These are phyloP conservation scores for Antheraea yamamai DNA, from an alignment of 2,888 invertebrate genomes.

Conservation along the genomic window DNA sequence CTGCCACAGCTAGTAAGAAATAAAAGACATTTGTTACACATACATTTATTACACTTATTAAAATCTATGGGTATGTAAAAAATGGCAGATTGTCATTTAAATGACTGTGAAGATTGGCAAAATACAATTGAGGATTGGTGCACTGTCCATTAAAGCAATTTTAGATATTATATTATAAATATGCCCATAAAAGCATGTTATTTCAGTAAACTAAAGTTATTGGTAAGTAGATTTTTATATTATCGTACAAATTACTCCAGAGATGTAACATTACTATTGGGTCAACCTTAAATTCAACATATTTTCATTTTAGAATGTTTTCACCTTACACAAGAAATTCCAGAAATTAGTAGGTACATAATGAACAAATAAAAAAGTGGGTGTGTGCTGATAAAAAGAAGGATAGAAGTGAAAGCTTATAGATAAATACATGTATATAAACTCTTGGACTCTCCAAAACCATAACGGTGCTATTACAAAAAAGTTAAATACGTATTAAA, in stretches of 20 bases:
- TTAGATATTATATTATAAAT: neutral
- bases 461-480: too few relatives aligned
- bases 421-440: too few relatives aligned
- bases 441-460: too few relatives aligned
- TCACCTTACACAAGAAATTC: too few relatives aligned
- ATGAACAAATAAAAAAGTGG: too few relatives aligned
- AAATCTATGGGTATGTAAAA: constrained; percentile 79
- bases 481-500: too few relatives aligned
- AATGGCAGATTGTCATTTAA: constrained; percentile 78
- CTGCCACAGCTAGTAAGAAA: constrained; percentile 24
- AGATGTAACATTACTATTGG: neutral
- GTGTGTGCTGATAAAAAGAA: too few relatives aligned
- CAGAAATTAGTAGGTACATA: too few relatives aligned
- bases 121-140: constrained; percentile 53
- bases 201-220: too few relatives aligned
- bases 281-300: too few relatives aligned
- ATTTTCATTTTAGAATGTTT: too few relatives aligned
- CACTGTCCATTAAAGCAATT: constrained; percentile 16
- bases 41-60: constrained; percentile 77
- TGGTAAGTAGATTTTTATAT: neutral
- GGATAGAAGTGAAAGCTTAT: too few relatives aligned
- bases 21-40: constrained; percentile 55
- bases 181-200: neutral
- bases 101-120: constrained; percentile 79
- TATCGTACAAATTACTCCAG: neutral